Evolutionary conservation across 2,113 vertebrate genomes (phyloP), one percentile per base, ranked within the genome.

Genomic region (Felis chaus): DNA sequence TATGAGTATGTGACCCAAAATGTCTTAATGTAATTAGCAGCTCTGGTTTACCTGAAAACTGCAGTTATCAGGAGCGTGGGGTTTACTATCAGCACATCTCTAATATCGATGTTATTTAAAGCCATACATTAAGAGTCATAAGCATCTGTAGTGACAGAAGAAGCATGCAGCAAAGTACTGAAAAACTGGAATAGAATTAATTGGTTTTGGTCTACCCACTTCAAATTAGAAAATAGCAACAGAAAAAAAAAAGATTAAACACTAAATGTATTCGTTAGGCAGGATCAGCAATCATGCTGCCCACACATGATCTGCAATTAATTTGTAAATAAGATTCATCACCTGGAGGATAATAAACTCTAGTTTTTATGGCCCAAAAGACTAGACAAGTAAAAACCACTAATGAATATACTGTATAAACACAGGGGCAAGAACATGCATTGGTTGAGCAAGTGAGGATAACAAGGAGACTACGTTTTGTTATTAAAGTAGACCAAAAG

Each of bases 81-180:
- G 97, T 97, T 98, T 98, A 98, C 97, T 98, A 98, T 97, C 97
- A 98, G 92, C 1, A 45, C 95, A 98, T 98, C 98, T 98, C 98
- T 99, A 98, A 98, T 99, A 99, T 98, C 96, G 4, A 98, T 98
- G 98, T 98, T 98, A 98, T 98, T 99, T 99, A 99, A 98, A 99
- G 98, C 96, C 98, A 98, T 98, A 98, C 98, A 89, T 97, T 98
- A 98, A 98, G 98, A 97, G 84, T 97, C 98, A 96, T 97, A 98
- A 99, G 98, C 98, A 98, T 98, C 98, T 98, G 98, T 98, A 98
- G 97, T 98, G 97, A 90, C 97, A 98, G 97, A 98, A 98, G 97
- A 98, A 98, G 98, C 97, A 98, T 36, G 98, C 94, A 98, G 98
- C 92, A 98, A 98, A 98, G 87, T 97, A 96, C 2, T 98, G 96